Conservation (phyloP, 2,888 invertebrate genomes). For the Scaptodrosophila latifasciaeformis region DNA sequence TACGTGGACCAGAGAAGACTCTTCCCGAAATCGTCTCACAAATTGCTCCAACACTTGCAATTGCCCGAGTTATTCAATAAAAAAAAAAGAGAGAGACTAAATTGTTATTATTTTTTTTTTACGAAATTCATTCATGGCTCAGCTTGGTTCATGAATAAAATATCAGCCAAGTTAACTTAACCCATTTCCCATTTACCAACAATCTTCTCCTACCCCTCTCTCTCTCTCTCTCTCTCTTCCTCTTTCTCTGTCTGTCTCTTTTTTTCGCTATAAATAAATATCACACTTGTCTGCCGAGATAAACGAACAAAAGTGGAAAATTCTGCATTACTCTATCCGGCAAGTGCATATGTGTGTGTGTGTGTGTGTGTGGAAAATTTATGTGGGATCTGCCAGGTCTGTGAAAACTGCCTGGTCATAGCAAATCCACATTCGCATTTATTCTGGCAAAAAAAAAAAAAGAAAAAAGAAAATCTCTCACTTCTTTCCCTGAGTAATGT, state of each 20-base stretch:
- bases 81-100: conserved; percentile 14
- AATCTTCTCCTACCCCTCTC: too few relatives aligned
- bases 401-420: too few relatives aligned
- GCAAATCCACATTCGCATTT: conserved; percentile 17
- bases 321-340: too few relatives aligned
- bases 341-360: too few relatives aligned
- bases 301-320: conserved; percentile 16
- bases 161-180: conserved; percentile 32
- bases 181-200: conserved; percentile 48
- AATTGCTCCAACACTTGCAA: conserved; percentile 27
- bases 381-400: conserved; percentile 28
- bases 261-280: conserved; percentile 50
- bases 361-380: conserved; percentile 16
- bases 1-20: too few relatives aligned
- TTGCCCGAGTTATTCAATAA: conserved; percentile 32
- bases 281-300: conserved; percentile 41
- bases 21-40: conserved; percentile 75
- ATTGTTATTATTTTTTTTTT: conserved; percentile 32
- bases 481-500: background rate
- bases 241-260: background rate
- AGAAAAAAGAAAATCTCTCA: conserved; percentile 14
- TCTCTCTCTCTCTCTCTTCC: background rate
- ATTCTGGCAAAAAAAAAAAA: conserved; percentile 17
- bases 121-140: conserved; percentile 25
- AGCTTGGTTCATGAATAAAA: conserved; percentile 37